Evolutionary conservation across 2,113 vertebrate genomes (phyloP).

Genomic region (Pungitius pungitius): DNA sequence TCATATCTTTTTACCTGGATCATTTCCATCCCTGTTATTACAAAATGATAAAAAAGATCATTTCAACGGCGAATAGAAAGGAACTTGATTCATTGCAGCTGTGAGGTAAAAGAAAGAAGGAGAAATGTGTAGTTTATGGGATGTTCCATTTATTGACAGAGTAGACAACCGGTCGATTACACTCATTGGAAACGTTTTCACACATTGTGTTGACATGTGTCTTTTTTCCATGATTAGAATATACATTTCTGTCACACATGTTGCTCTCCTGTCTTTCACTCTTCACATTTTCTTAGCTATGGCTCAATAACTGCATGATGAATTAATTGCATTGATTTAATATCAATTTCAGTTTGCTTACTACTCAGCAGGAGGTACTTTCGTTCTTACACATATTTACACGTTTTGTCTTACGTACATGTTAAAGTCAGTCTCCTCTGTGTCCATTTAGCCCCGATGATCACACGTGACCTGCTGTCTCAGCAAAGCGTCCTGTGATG

Average conservation of each 20-base stretch:
- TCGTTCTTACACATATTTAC: constrained; percentile 15
- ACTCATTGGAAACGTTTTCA: no score
- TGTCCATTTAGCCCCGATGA: neutral
- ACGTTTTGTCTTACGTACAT: constrained; percentile 1
- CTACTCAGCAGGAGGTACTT: neutral
- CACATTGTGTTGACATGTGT: neutral
- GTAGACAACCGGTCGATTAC: no score
- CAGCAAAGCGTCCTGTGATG: no score
- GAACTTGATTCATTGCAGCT: no score
- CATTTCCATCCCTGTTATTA: no score
- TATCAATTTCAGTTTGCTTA: neutral
- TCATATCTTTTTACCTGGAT: no score
- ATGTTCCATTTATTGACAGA: no score
- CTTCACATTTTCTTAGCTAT: neutral
- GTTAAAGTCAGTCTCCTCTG: neutral
- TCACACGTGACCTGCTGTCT: neutral
- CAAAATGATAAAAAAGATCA: no score
- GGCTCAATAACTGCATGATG: neutral
- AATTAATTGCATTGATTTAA: no score
- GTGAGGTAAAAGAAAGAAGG: no score
- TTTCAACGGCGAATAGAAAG: no score
- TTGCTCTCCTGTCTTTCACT: neutral
- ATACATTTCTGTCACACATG: neutral
- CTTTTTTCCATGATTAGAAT: neutral
- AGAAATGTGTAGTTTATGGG: no score